These are phyloP conservation scores for Serinus canaria DNA, from an alignment of 2,113 vertebrate genomes.

Conservation along the genomic window DNA sequence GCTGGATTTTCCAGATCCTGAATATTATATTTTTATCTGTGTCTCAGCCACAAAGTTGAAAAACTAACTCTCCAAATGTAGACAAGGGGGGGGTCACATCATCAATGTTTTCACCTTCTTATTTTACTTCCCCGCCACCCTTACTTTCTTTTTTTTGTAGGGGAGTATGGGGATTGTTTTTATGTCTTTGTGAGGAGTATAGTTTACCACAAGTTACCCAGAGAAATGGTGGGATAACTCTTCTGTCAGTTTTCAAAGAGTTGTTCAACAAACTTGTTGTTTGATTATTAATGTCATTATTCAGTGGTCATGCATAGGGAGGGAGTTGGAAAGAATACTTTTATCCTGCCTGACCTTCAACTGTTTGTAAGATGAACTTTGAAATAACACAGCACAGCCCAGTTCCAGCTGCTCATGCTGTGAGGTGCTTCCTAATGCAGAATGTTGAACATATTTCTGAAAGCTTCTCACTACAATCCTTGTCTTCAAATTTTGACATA, in stretches of 20 bases:
- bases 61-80: background rate
- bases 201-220: background rate
- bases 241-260: background rate
- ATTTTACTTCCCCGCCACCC: background rate
- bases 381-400: background rate
- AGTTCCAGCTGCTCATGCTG: background rate
- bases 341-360: background rate
- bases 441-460: background rate
- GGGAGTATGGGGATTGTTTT: background rate
- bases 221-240: background rate
- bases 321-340: rapidly evolving
- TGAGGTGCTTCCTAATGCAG: background rate
- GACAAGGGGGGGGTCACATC: background rate
- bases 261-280: background rate
- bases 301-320: background rate
- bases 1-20: background rate
- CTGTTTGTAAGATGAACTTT: background rate
- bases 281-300: background rate
- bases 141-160: too few relatives aligned
- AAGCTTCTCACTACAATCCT: background rate
- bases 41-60: background rate
- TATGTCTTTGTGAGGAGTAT: background rate
- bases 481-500: background rate
- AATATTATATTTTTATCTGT: background rate
- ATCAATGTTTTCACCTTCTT: background rate